Conservation (phyloP, 2,113 vertebrate species). For the Thryonomys swinderianus region DNA sequence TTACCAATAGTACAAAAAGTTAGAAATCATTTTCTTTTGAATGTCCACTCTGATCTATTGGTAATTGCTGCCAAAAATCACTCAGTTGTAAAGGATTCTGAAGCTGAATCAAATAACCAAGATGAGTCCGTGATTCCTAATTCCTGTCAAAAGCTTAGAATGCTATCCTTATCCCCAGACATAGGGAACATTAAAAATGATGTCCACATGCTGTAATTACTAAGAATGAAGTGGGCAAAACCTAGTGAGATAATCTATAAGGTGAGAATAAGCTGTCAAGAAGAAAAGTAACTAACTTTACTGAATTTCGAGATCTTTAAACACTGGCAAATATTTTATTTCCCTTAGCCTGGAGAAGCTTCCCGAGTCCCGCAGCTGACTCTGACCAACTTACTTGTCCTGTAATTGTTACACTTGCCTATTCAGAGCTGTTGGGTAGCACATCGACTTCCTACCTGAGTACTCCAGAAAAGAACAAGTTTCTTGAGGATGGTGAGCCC, state of each 20-base stretch:
- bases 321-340: not conserved
- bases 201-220: not conserved
- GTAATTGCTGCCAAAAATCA: not conserved
- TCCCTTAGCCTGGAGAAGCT: not conserved
- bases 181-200: not conserved
- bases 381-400: not conserved
- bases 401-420: no score
- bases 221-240: not conserved
- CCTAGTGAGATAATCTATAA: not conserved
- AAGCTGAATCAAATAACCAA: not conserved
- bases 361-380: not conserved
- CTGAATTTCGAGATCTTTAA: not conserved
- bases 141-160: not conserved
- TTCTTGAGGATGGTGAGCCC: not conserved
- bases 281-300: not conserved
- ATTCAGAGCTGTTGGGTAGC: no score
- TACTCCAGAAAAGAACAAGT: not conserved
- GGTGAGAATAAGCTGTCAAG: not conserved
- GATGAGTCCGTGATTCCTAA: not conserved
- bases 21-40: not conserved
- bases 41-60: not conserved
- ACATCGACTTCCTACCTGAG: accelerated
- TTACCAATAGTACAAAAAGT: not conserved
- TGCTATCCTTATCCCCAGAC: not conserved
- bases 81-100: not conserved